Evolutionary conservation across 1,140 invertebrate species (phyloP).

Genomic region (Zaprionus camerounensis): DNA sequence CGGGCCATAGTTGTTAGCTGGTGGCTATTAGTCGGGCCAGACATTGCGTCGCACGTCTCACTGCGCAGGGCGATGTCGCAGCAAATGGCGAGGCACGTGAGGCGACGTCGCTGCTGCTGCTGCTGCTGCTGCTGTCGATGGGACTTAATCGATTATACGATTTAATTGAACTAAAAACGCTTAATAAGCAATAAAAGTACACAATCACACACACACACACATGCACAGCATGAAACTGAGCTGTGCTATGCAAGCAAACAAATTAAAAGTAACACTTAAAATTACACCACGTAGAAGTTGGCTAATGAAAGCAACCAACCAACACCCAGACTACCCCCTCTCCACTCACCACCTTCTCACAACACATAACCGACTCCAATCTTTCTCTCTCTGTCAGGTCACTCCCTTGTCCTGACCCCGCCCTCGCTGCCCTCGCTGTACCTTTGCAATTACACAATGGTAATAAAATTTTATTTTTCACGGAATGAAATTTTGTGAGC

Average conservation of each 20-base stretch:
- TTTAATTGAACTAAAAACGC: conserved; percentile 82
- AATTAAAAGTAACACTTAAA: conserved; percentile 82
- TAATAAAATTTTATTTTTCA: conserved; percentile 81
- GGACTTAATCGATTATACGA: conserved; percentile 78
- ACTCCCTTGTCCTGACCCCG: not conserved
- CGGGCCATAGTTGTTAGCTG: conserved; percentile 17
- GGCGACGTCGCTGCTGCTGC: conserved; percentile 17
- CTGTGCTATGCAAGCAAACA: conserved; percentile 50
- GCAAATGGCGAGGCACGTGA: conserved; percentile 19
- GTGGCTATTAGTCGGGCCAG: conserved; percentile 56
- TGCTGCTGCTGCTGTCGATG: conserved; percentile 8
- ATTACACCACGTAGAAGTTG: conserved; percentile 74
- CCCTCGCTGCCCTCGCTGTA: not conserved
- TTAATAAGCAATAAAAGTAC: conserved; percentile 79
- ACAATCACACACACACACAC: conserved; percentile 51
- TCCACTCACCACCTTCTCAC: not conserved
- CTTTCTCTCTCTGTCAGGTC: conserved; percentile 1
- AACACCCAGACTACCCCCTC: conserved; percentile 7
- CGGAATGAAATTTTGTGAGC: conserved; percentile 78
- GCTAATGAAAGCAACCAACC: conserved; percentile 68
- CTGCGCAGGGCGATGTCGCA: conserved; percentile 42
- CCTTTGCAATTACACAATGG: conserved; percentile 60
- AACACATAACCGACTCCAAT: not conserved
- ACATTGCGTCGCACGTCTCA: conserved; percentile 77
- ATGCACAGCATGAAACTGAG: conserved; percentile 14